Percentiles rank a stretch among this genome's conserved stretches.
Evolutionary conservation across 2,888 invertebrate genomes (phyloP).

Genomic region (Drosophila siamana): DNA sequence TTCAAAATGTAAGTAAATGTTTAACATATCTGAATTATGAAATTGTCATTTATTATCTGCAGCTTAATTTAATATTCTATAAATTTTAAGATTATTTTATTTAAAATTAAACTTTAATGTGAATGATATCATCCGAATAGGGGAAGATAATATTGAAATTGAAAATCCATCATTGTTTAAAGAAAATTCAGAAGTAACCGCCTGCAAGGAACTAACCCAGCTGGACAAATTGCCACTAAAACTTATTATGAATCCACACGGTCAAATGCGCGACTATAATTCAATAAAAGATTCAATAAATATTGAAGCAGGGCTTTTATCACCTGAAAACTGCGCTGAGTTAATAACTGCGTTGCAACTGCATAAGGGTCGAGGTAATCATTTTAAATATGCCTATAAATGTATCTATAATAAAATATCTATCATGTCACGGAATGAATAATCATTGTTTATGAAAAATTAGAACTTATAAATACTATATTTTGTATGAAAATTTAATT

Average conservation of each 20-base stretch:
- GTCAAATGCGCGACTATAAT: conserved; percentile 90
- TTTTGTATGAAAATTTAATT: too few species aligned
- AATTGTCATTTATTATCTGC: too few species aligned
- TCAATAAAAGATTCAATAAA: conserved; percentile 89
- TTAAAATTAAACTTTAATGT: not conserved
- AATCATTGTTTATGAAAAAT: too few species aligned
- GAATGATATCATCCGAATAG: conserved; percentile 59
- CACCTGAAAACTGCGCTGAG: conserved; percentile 91
- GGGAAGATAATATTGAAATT: conserved; percentile 33
- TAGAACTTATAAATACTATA: too few species aligned
- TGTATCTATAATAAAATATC: not conserved
- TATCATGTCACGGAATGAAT: too few species aligned
- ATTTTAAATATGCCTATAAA: not conserved
- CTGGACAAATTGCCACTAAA: conserved; percentile 86
- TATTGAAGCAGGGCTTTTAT: conserved; percentile 87
- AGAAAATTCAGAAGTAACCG: conserved; percentile 76
- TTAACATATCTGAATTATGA: too few species aligned
- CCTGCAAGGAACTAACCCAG: conserved; percentile 49
- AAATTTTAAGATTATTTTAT: too few species aligned
- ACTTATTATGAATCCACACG: conserved; percentile 91
- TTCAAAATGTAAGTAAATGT: too few species aligned
- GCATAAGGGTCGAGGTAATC: conserved; percentile 91
- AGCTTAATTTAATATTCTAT: too few species aligned
- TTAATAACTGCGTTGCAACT: conserved; percentile 92
- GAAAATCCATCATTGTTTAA: conserved; percentile 63